Conservation (phyloP, 2,113 vertebrate genomes). For the Oncorhynchus gorbuscha region DNA sequence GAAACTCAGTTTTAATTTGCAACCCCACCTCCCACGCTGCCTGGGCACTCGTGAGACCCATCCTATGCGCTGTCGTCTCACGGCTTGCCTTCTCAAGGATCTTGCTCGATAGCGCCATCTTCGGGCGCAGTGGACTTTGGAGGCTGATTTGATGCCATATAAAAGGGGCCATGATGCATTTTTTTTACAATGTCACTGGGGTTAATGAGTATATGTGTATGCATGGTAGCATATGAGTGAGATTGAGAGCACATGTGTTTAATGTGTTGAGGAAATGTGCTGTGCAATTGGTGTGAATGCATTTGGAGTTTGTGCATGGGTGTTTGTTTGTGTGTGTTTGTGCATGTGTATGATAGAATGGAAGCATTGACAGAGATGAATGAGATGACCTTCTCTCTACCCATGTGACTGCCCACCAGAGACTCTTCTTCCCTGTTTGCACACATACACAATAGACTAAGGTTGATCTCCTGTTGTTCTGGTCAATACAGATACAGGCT, state of each 20-base stretch:
- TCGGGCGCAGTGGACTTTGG: no score
- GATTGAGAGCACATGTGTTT: neutral
- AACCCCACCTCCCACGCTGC: no score
- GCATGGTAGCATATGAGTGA: no score
- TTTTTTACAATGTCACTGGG: no score
- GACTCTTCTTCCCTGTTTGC: neutral
- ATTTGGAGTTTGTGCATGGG: neutral
- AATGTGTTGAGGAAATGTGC: neutral
- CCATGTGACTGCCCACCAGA: slow-evolving; percentile 1
- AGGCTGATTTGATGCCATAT: no score
- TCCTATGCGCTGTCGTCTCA: no score
- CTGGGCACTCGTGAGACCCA: no score
- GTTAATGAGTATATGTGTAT: no score
- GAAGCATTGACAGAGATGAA: slow-evolving; percentile 11
- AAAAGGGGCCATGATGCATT: neutral
- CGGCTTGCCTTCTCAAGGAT: no score
- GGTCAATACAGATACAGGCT: neutral
- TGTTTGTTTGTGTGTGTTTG: neutral
- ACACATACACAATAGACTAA: neutral
- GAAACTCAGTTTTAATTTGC: no score
- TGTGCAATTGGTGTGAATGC: neutral
- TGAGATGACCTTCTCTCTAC: slow-evolving; percentile 4
- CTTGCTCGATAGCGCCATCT: no score
- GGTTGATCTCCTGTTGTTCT: neutral
- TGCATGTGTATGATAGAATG: neutral